These are phyloP conservation scores for Leguminivora glycinivorella DNA, from an alignment of 1,140 invertebrate genomes.

Conservation along the genomic window DNA sequence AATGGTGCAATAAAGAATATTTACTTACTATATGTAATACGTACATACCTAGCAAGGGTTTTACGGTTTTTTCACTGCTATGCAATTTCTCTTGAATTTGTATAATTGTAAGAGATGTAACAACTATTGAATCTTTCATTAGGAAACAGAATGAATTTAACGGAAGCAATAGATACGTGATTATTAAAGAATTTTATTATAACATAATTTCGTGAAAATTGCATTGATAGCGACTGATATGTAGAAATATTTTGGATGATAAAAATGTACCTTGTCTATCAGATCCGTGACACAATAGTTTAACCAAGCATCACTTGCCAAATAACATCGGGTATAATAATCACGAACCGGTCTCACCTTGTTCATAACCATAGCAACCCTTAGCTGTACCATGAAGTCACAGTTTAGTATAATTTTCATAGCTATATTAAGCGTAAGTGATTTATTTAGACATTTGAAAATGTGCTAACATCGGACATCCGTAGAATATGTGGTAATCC, in stretches of 20 bases:
- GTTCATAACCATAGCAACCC: constrained; percentile 1
- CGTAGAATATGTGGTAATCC: background rate
- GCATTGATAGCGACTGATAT: constrained; percentile 9
- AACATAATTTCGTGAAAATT: constrained; percentile 13
- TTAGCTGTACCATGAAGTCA: constrained; percentile 13
- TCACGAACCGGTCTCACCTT: background rate
- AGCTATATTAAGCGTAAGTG: background rate
- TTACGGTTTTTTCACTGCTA: no score
- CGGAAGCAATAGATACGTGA: background rate
- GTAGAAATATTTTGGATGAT: constrained; percentile 11
- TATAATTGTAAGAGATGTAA: no score
- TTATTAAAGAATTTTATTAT: background rate
- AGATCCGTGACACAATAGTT: constrained; percentile 2
- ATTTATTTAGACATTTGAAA: background rate
- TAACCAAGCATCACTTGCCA: constrained; percentile 6
- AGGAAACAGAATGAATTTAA: background rate
- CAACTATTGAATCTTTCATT: background rate
- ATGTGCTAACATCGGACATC: background rate
- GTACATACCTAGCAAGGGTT: no score
- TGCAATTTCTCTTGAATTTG: no score
- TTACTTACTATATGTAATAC: no score
- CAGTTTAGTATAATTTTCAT: background rate
- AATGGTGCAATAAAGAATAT: no score
- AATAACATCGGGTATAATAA: constrained; percentile 22
- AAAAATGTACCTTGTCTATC: background rate